These are phyloP conservation scores for Oasisia sp. DNA, from an alignment of 2,888 invertebrate genomes.

Conservation along the genomic window DNA sequence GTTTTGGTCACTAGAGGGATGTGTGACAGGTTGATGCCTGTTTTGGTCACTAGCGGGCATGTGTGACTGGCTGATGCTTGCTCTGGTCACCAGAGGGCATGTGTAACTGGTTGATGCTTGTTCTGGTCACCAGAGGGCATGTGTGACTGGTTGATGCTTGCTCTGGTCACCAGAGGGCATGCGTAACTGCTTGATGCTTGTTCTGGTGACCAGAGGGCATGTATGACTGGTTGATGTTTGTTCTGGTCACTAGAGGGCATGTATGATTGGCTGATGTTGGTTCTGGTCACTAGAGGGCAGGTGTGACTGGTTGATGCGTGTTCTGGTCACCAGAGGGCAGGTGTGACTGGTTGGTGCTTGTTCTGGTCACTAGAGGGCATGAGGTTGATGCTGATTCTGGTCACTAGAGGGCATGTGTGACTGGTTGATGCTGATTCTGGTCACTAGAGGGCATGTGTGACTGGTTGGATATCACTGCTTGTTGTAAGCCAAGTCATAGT, in stretches of 20 bases:
- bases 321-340: neutral
- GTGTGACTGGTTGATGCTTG: neutral
- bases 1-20: neutral
- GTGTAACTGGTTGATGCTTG: neutral
- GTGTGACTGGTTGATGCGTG: neutral
- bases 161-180: neutral
- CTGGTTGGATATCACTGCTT: neutral
- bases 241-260: neutral
- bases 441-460: neutral
- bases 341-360: neutral
- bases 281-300: neutral
- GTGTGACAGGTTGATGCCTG: neutral
- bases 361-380: neutral
- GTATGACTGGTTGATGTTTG: neutral
- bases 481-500: neutral
- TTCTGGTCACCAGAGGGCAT: neutral
- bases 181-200: neutral
- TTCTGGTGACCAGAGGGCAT: neutral
- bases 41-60: neutral
- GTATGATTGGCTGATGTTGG: neutral
- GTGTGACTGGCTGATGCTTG: neutral
- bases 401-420: constrained; percentile 9
- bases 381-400: neutral
- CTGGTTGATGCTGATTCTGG: neutral
- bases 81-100: neutral